A percentile compares a stretch with the other conserved stretches of the same genome.
Evolutionary conservation across 2,113 vertebrate species (phyloP).

Genomic region (Gobio gobio): DNA sequence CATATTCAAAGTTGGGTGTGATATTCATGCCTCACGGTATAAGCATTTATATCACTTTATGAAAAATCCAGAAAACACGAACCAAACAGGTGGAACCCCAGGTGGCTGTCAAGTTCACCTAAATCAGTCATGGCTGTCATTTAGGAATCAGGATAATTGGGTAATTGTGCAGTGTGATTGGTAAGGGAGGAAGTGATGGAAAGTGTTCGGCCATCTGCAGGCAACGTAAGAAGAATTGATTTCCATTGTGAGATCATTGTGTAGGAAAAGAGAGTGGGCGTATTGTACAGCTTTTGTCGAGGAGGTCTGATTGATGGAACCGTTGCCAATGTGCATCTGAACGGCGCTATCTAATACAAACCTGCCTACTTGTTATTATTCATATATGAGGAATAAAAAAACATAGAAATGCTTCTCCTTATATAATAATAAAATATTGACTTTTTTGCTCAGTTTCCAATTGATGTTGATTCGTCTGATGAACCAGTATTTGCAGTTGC

Average conservation of each 20-base stretch:
- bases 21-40: not conserved
- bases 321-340: not conserved
- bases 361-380: not conserved
- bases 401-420: not conserved
- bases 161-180: not conserved
- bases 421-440: not conserved
- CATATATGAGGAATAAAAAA: not conserved
- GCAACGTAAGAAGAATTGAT: conserved; percentile 21
- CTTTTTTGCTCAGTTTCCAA: not conserved
- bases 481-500: not conserved
- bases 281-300: conserved; percentile 11
- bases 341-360: not conserved
- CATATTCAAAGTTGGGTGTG: not conserved
- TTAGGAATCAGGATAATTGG: conserved; percentile 1
- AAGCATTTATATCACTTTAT: not conserved
- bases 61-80: not conserved
- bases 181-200: not conserved
- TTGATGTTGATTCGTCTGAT: not conserved
- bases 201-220: not conserved
- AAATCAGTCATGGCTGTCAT: conserved; percentile 2
- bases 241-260: conserved; percentile 13
- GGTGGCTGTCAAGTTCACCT: conserved; percentile 5
- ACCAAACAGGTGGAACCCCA: not conserved
- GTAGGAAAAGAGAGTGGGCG: not conserved
- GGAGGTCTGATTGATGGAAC: conserved; percentile 23